These are phyloP conservation scores for Pardosa pseudoannulata DNA, from an alignment of 2,888 invertebrate species.

Conservation along the genomic window DNA sequence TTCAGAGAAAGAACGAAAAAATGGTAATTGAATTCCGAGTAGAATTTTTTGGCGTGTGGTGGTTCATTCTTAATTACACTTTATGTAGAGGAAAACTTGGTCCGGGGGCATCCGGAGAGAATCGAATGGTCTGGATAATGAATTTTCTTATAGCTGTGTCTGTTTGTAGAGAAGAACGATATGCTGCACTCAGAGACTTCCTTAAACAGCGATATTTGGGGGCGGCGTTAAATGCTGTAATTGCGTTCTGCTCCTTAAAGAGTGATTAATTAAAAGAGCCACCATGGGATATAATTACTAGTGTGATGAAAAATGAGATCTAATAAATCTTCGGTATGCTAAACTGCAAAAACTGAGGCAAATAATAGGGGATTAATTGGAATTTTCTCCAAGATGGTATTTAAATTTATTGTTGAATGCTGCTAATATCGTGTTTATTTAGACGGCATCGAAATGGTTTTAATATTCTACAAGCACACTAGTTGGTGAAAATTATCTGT, in stretches of 20 bases:
- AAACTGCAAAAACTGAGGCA: no score
- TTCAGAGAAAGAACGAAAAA: not conserved
- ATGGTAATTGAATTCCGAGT: slow-evolving; percentile 1
- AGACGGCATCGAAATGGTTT: no score
- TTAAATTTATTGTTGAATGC: no score
- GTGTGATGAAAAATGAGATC: no score
- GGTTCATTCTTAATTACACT: not conserved
- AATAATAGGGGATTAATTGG: no score
- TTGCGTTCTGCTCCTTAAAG: not conserved
- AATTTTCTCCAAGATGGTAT: no score
- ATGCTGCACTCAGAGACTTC: not conserved
- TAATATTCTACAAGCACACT: no score
- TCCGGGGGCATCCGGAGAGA: not conserved
- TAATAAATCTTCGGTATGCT: no score
- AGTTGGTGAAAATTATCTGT: no score
- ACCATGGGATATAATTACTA: no score
- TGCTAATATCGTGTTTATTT: no score
- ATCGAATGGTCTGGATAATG: not conserved
- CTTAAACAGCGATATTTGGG: not conserved
- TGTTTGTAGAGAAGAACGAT: not conserved
- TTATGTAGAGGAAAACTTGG: not conserved
- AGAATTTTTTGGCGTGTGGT: slow-evolving; percentile 11
- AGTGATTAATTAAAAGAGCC: not conserved
- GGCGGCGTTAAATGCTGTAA: not conserved
- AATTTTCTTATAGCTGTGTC: not conserved